Evolutionary conservation across 35 echinoderm and acorn worm genomes (phyloP), one percentile per base, ranked within the genome.

Genomic region (Strongylocentrotus purpuratus): DNA sequence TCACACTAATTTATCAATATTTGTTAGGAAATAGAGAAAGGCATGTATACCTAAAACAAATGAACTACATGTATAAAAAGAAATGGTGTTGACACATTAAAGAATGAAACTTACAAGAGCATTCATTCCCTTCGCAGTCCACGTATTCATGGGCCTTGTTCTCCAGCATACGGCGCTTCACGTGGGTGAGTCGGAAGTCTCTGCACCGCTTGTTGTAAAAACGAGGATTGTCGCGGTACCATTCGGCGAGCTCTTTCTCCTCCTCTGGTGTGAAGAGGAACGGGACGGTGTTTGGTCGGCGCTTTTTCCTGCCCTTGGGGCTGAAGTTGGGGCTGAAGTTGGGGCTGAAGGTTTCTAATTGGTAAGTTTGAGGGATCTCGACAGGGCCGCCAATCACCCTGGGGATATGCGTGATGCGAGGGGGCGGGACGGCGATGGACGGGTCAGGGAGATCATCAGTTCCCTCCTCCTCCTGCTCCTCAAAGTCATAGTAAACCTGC

Each of bases 181-280:
- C 35, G 52, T 86, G n/a, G 71, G 94, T 31, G 31, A 32, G 59
- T 46, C 78, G 59, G 94, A 85, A 95, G 85, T 87, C 94, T 91
- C 94, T 59, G 71, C 94, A 95, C 94, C 78, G 59, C 94, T 95
- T 95, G 94, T 95, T 33, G 28, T 95, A 95, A 85, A 95, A 95
- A 25, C 94, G 33, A 8, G 94, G 94, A 31, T 95, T 59, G 78
- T 86, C 78, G 20, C 94, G 71, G 78, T 87, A 95, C 94, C 94
- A 95, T 95, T 95, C 94, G 7, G 78, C 71, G 22, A 95, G 61
- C 31, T 95, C 78, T 95, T 95, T 87, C 25, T 95, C 94, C 94
- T 95, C 85, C 78, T 71, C 94, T 10, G 59, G 94, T 41, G 94
- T 95, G 94, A 95, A 95, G n/a, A 45, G 94, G 94, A 95, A 95